Percentiles rank a stretch among this genome's conserved stretches.
Evolutionary conservation across 2,113 vertebrate genomes (phyloP).

Genomic region (Melanostigma gelatinosum): DNA sequence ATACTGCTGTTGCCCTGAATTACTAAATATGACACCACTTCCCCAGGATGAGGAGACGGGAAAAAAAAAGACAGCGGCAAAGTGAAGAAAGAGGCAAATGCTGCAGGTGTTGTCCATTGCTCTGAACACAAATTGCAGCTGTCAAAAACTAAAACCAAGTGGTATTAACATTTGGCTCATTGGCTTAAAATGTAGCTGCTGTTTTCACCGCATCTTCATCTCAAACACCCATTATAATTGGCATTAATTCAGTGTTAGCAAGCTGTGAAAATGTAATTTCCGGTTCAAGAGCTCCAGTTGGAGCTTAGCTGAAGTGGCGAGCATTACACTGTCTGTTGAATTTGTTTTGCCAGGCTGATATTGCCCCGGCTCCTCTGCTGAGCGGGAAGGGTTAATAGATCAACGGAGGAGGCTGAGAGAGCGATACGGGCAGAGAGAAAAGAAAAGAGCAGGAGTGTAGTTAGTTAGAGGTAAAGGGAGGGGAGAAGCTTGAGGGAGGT

Average conservation of each 20-base stretch:
- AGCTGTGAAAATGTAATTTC: conserved; percentile 76
- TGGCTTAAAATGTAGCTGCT: conserved; percentile 43
- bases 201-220: conserved; percentile 50
- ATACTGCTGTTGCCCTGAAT: conserved; percentile 20
- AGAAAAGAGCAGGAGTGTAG: conserved; percentile 37
- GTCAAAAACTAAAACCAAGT: conserved; percentile 43
- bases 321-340: conserved; percentile 61
- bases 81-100: neutral
- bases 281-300: conserved; percentile 64
- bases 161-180: conserved; percentile 45
- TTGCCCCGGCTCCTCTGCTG: conserved; percentile 48
- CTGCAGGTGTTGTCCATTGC: conserved; percentile 18
- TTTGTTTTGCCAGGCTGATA: conserved; percentile 61
- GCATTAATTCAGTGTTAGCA: conserved; percentile 70
- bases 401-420: conserved; percentile 32
- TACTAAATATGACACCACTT: conserved; percentile 38
- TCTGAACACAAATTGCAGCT: conserved; percentile 55
- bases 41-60: conserved; percentile 7
- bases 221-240: conserved; percentile 52
- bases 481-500: conserved; percentile 13
- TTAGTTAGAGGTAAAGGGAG: conserved; percentile 46
- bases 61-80: neutral
- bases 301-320: conserved; percentile 64
- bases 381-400: conserved; percentile 57
- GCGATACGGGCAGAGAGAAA: conserved; percentile 29